Evolutionary conservation across 2,888 invertebrate species (phyloP).

Genomic region (Orthosia gracilis): DNA sequence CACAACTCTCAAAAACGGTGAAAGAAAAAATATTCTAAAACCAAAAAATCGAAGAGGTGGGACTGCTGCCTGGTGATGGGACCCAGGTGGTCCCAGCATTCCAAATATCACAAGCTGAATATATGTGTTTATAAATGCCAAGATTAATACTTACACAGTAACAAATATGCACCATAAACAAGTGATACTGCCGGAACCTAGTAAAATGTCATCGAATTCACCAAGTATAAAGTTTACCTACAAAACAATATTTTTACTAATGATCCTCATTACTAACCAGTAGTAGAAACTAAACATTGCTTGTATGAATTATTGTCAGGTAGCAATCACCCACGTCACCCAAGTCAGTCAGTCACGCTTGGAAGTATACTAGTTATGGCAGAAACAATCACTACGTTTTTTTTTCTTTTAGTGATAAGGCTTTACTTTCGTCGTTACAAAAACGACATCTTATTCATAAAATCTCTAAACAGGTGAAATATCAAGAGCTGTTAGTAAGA

Average conservation of each 20-base stretch:
- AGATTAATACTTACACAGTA: too few relatives aligned
- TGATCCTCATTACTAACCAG: not conserved
- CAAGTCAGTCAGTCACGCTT: conserved; percentile 29
- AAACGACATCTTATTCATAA: not conserved
- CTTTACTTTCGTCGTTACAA: not conserved
- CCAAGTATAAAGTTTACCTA: not conserved
- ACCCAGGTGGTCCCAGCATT: too few relatives aligned
- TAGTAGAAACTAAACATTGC: conserved; percentile 44
- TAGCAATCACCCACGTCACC: conserved; percentile 7
- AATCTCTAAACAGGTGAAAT: too few relatives aligned
- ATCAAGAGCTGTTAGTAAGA: too few relatives aligned
- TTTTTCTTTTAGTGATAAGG: not conserved
- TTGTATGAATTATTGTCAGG: conserved; percentile 31
- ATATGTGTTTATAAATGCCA: too few relatives aligned
- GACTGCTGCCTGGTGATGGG: too few relatives aligned
- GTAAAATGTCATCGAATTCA: not conserved
- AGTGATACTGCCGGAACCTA: not conserved
- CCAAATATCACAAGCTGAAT: too few relatives aligned
- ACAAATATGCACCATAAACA: too few relatives aligned
- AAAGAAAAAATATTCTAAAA: too few relatives aligned
- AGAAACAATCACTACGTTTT: not conserved
- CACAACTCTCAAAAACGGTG: too few relatives aligned
- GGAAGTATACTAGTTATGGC: conserved; percentile 4
- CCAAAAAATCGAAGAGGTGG: too few relatives aligned
- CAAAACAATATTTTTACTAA: conserved; percentile 14